phyloP scores from a whole-genome alignment of 2,113 vertebrate genomes.

The Spea multiplicata region DNA sequence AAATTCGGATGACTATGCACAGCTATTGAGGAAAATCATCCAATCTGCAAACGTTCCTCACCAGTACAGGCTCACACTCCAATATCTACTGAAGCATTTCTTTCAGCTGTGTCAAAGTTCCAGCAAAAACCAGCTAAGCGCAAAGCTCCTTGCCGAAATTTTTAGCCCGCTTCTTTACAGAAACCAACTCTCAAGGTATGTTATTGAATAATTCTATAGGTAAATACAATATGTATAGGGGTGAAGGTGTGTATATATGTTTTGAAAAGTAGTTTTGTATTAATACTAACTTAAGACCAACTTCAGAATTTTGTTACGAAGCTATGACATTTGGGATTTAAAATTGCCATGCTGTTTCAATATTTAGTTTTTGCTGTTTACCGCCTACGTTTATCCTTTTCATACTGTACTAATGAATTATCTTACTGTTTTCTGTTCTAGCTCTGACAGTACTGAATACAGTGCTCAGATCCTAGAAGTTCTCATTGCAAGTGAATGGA shows the following conservation, averaged over 20 bases:
- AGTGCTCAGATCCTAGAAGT: slow-evolving; percentile 85
- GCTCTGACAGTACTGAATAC: slow-evolving; percentile 84
- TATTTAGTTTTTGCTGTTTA: too few species aligned
- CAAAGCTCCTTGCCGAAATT: slow-evolving; percentile 83
- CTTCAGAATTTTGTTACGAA: too few species aligned
- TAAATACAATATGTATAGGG: too few species aligned
- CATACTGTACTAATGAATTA: too few species aligned
- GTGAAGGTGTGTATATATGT: too few species aligned
- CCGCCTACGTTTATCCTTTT: too few species aligned
- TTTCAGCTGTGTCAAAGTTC: slow-evolving; percentile 80
- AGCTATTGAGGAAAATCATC: slow-evolving; percentile 80
- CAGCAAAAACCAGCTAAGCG: slow-evolving; percentile 82
- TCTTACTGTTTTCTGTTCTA: slow-evolving; percentile 54
- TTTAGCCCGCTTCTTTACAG: slow-evolving; percentile 89
- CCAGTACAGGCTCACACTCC: slow-evolving; percentile 92
- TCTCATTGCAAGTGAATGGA: slow-evolving; percentile 88
- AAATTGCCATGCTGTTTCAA: too few species aligned
- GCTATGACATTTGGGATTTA: too few species aligned
- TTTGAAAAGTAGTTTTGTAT: too few species aligned
- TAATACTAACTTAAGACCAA: too few species aligned
- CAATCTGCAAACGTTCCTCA: slow-evolving; percentile 79
- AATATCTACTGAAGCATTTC: slow-evolving; percentile 90
- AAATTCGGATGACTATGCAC: slow-evolving; percentile 81
- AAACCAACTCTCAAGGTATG: slow-evolving; percentile 79
- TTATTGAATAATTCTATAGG: background rate